A percentile compares a stretch with the other conserved stretches of the same genome.
phyloP scores from a whole-genome alignment of 2,113 vertebrate genomes.

The Clinocottus analis region DNA sequence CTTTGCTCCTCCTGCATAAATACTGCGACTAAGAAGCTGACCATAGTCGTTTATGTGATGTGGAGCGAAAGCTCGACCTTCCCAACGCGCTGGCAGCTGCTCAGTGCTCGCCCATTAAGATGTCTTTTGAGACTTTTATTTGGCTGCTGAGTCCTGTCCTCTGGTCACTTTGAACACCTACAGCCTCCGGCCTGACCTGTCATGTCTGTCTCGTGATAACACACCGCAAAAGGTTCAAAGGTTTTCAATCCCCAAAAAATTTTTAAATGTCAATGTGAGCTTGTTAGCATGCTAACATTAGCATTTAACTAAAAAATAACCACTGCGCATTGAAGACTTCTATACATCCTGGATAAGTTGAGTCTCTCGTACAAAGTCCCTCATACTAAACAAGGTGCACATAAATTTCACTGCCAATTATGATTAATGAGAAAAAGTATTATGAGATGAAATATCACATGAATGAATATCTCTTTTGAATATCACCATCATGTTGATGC shows the following conservation, averaged over 20 bases:
- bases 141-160: not conserved
- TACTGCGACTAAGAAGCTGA: not conserved
- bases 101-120: not conserved
- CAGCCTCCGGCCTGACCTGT: not conserved
- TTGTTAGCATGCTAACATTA: not conserved
- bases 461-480: too few relatives aligned
- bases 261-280: not conserved
- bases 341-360: not conserved
- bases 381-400: not conserved
- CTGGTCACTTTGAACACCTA: not conserved
- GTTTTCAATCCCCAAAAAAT: not conserved
- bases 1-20: too few relatives aligned
- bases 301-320: not conserved
- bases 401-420: not conserved
- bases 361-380: not conserved
- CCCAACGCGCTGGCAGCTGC: not conserved
- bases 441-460: not conserved
- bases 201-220: not conserved
- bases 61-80: not conserved
- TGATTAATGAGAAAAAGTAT: not conserved
- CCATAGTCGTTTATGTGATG: not conserved
- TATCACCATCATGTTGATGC: not conserved
- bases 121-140: not conserved
- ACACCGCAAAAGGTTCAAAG: not conserved
- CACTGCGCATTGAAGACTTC: not conserved